phyloP scores from a whole-genome alignment of 2,797 vertebrate genomes.

The Crocodylus rhombifer region DNA sequence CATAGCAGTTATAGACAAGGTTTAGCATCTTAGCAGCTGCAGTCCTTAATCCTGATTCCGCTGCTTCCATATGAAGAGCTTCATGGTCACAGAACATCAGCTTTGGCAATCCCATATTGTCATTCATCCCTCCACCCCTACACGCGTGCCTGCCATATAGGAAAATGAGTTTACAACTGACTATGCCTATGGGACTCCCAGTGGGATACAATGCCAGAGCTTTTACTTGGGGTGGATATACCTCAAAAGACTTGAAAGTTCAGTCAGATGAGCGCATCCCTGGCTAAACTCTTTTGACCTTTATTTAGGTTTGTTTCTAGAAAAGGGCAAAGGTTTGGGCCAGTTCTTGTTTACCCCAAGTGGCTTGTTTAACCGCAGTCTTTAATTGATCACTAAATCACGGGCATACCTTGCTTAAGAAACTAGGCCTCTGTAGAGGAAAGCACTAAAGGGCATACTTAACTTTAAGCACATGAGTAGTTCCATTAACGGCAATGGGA shows the following conservation, averaged over 20 bases:
- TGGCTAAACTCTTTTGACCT: conserved; percentile 75
- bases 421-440: conserved; percentile 16
- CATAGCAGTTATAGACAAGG: conserved; percentile 67
- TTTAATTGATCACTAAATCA: conserved; percentile 63
- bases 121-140: conserved; percentile 63
- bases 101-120: conserved; percentile 59
- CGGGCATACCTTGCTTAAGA: conserved; percentile 61
- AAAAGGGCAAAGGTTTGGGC: conserved; percentile 71
- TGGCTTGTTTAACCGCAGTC: conserved; percentile 55
- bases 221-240: conserved; percentile 49
- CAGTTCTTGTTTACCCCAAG: conserved; percentile 66
- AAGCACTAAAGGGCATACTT: conserved; percentile 1
- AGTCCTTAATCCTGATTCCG: conserved; percentile 77
- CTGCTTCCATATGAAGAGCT: conserved; percentile 77
- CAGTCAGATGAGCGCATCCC: conserved; percentile 65
- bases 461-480: conserved; percentile 51
- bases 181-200: conserved; percentile 28
- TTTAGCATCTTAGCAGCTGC: conserved; percentile 80
- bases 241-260: conserved; percentile 63
- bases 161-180: conserved; percentile 48
- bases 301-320: conserved; percentile 65
- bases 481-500: conserved; percentile 61
- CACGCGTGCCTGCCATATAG: conserved; percentile 59
- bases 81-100: conserved; percentile 66
- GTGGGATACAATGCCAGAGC: conserved; percentile 27